phyloP scores from a whole-genome alignment of 2,113 vertebrate genomes.

The Dissostichus mawsoni region DNA sequence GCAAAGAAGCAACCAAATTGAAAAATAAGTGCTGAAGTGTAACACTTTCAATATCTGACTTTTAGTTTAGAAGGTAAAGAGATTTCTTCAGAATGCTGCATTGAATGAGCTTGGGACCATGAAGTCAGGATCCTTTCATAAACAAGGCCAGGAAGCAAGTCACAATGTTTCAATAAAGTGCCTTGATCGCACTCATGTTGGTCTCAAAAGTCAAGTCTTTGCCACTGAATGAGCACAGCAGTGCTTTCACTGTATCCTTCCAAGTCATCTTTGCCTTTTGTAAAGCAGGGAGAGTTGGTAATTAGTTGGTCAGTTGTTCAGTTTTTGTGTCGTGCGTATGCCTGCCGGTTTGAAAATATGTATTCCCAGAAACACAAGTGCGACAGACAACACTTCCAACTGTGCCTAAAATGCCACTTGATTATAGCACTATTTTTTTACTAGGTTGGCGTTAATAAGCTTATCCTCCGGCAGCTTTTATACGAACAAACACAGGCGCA shows the following conservation, averaged over 20 bases:
- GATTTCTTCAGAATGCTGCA: not conserved
- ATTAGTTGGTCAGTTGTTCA: slow-evolving; percentile 39
- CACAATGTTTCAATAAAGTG: slow-evolving; percentile 38
- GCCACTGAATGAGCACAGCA: slow-evolving; percentile 41
- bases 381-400: slow-evolving; percentile 44
- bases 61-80: not conserved
- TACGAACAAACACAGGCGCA: slow-evolving; percentile 45
- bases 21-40: not conserved
- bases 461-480: slow-evolving; percentile 58
- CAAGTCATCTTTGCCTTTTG: slow-evolving; percentile 43
- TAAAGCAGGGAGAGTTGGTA: slow-evolving; percentile 42
- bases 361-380: slow-evolving; percentile 12
- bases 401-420: slow-evolving; percentile 64
- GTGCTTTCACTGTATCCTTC: slow-evolving; percentile 26
- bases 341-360: slow-evolving; percentile 24
- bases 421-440: slow-evolving; percentile 49
- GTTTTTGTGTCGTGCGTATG: slow-evolving; percentile 5
- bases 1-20: no score
- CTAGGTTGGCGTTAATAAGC: slow-evolving; percentile 58
- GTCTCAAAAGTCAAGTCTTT: slow-evolving; percentile 43
- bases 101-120: slow-evolving; percentile 2
- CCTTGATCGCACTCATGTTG: slow-evolving; percentile 25
- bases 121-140: slow-evolving; percentile 20
- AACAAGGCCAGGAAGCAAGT: slow-evolving; percentile 38
- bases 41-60: not conserved